These are phyloP conservation scores for Tetraneura akinire DNA, from an alignment of 1,140 invertebrate genomes.

Conservation along the genomic window DNA sequence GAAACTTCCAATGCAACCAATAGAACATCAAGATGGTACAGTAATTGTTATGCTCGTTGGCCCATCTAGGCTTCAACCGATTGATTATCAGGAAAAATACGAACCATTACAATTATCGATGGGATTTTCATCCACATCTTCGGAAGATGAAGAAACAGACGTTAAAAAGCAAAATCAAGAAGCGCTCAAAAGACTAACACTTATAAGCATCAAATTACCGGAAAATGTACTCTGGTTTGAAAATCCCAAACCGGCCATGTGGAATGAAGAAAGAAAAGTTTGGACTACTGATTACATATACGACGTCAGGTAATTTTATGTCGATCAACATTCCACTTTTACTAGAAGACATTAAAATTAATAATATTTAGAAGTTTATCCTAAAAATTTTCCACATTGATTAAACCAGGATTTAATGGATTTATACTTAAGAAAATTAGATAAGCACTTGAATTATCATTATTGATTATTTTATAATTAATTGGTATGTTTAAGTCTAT, in stretches of 20 bases:
- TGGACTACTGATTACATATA: conserved; percentile 79
- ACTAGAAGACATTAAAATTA: too few species aligned
- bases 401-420: too few species aligned
- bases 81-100: conserved; percentile 53
- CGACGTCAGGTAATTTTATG: conserved; percentile 69
- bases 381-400: too few species aligned
- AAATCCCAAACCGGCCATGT: conserved; percentile 76
- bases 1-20: conserved; percentile 68
- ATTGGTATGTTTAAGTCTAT: too few species aligned
- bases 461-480: too few species aligned
- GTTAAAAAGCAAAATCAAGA: conserved; percentile 46
- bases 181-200: conserved; percentile 15
- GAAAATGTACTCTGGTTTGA: conserved; percentile 80
- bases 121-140: conserved; percentile 30
- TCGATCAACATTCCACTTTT: too few species aligned
- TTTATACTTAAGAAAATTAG: too few species aligned
- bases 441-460: too few species aligned
- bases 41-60: conserved; percentile 51
- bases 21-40: conserved; percentile 56
- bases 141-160: conserved; percentile 53
- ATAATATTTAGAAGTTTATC: too few species aligned
- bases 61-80: conserved; percentile 28
- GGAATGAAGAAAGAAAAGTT: conserved; percentile 64
- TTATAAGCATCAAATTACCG: conserved; percentile 64
- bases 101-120: conserved; percentile 47